A percentile compares a stretch with the other conserved stretches of the same genome.
Conservation (phyloP, 2,888 invertebrate genomes). For the Drosophila paranaensis region DNA sequence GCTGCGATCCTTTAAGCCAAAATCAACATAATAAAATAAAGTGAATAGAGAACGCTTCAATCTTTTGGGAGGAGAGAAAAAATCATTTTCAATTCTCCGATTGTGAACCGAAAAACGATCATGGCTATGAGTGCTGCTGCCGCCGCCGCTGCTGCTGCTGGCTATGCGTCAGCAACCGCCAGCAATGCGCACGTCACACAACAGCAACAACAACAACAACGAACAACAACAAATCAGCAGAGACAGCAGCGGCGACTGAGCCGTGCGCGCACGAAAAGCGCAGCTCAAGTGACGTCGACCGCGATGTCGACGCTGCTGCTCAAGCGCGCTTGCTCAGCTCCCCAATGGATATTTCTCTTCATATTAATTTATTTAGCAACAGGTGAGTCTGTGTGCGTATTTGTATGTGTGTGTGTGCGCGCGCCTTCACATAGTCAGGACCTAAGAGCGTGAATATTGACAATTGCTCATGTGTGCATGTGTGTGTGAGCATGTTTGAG, state of each 20-base stretch:
- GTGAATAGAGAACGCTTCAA: conserved; percentile 29
- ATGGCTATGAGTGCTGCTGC: conserved; percentile 64
- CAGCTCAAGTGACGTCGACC: conserved; percentile 64
- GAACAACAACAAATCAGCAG: conserved; percentile 48
- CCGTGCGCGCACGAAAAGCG: conserved; percentile 76
- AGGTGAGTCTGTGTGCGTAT: conserved; percentile 68
- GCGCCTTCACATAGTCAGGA: conserved; percentile 24
- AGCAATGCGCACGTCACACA: conserved; percentile 55
- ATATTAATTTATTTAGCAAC: conserved; percentile 80
- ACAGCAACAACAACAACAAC: conserved; percentile 42
- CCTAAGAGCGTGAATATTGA: conserved; percentile 41
- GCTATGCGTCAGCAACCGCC: conserved; percentile 69
- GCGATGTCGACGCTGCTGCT: conserved; percentile 55
- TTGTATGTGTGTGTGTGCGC: background rate
- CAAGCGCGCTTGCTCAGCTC: conserved; percentile 65
- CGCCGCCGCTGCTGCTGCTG: conserved; percentile 34
- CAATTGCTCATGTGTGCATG: conserved; percentile 16
- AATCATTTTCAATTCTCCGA: conserved; percentile 22
- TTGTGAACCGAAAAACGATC: conserved; percentile 53
- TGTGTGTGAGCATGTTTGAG: conserved; percentile 25
- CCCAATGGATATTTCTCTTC: conserved; percentile 80
- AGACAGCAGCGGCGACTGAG: conserved; percentile 57
- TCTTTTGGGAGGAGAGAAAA: conserved; percentile 4
- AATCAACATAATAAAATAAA: conserved; percentile 8
- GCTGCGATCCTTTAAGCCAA: conserved; percentile 35